Evolutionary conservation across 2,113 vertebrate genomes (phyloP).

Genomic region (Zootoca vivipara): DNA sequence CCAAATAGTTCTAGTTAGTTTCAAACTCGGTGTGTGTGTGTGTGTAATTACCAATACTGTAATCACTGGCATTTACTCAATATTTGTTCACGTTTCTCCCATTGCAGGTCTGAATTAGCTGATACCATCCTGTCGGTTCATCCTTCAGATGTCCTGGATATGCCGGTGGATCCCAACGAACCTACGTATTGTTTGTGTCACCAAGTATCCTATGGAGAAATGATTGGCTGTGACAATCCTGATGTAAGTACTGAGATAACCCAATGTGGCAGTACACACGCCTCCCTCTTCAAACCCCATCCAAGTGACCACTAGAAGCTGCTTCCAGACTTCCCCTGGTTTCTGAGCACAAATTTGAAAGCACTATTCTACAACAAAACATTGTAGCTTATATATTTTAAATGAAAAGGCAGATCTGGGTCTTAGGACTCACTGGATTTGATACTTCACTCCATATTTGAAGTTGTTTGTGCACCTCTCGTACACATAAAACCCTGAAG

Average conservation of each 20-base stretch:
- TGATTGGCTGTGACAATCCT: conserved; percentile 98
- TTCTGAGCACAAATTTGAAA: neutral
- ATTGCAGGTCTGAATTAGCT: conserved; percentile 83
- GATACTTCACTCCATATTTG: neutral
- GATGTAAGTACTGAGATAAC: conserved; percentile 79
- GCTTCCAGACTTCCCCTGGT: neutral
- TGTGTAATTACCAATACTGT: no score
- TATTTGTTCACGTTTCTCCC: neutral
- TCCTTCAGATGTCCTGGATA: conserved; percentile 95
- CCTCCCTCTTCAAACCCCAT: neutral
- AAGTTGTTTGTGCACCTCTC: neutral
- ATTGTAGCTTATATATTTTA: neutral
- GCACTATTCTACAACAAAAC: neutral
- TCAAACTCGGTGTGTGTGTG: no score
- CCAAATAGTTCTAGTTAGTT: neutral
- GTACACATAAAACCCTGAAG: neutral
- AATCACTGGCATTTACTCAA: neutral
- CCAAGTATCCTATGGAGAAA: conserved; percentile 98
- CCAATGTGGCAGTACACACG: neutral
- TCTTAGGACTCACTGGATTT: neutral
- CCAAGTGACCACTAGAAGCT: neutral
- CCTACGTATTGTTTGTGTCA: conserved; percentile 97
- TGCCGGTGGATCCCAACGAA: conserved; percentile 98
- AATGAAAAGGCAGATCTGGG: neutral
- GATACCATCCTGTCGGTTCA: conserved; percentile 91